phyloP scores from a whole-genome alignment of 2,113 vertebrate genomes.

The Pygathrix nemaeus region DNA sequence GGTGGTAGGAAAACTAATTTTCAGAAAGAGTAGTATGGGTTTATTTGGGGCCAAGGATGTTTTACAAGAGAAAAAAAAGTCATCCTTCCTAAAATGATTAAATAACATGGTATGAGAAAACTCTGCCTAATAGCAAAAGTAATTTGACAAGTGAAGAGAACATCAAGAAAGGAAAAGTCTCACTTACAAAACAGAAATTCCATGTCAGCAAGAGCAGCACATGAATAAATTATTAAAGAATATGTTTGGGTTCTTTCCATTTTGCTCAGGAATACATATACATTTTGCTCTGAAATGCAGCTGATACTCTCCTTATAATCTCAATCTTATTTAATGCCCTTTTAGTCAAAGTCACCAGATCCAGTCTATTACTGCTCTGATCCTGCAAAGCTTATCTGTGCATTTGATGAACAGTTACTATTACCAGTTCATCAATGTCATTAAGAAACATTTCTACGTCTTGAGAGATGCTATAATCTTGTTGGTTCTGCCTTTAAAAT shows the following conservation, averaged over 20 bases:
- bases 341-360: not conserved
- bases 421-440: not conserved
- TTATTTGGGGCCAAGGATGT: constrained; percentile 26
- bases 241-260: not conserved
- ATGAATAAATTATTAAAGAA: constrained; percentile 21
- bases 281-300: not conserved
- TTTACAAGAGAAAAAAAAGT: not conserved
- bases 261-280: not conserved
- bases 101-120: constrained; percentile 11
- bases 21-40: not conserved
- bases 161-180: constrained; percentile 56
- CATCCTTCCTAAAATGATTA: constrained; percentile 52
- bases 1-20: constrained; percentile 17
- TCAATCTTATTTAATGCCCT: not conserved
- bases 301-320: not conserved
- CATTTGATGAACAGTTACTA: not conserved
- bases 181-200: constrained; percentile 42
- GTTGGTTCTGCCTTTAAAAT: constrained; percentile 22
- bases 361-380: not conserved
- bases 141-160: constrained; percentile 48
- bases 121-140: constrained; percentile 15
- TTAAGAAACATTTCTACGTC: not conserved
- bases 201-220: constrained; percentile 8
- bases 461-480: not conserved
- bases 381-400: not conserved